Base-by-base conservation (phyloP, 2,888 invertebrate genomes). In the Anthophora plumipes region DNA sequence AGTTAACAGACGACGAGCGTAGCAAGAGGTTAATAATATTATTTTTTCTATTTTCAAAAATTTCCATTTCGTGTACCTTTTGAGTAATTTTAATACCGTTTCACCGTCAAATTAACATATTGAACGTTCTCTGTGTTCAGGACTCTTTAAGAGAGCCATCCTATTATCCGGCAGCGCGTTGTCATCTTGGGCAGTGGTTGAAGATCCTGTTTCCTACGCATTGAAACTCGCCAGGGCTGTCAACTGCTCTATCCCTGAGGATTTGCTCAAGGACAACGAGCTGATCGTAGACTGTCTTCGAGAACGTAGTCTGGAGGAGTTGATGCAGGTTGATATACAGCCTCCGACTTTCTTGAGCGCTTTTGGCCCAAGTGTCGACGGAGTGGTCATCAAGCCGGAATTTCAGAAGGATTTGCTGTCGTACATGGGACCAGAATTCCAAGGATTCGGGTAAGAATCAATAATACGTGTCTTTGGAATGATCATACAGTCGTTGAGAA, bases 311-410 rank as follows among this genome's bases (percentile, higher is more conserved):
- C 94, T 98, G 83, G 96, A 96, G 82, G 96, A 97, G 85, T 94
- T 98, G 48, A 95, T 97, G 93, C 95, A 95, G 50, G 95, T 96
- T 54, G 97, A 97, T 93, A 96, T 97, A 91, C 95, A 96, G 85
- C 96, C 97, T 12, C 97, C 97, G 4, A 97, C 97, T 75, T 97
- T 97, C 93, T 94, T 98, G 71, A 97, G 97, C 84, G 96, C 97
- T 0, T 99, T 98, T 91, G 99, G 98, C 9, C 98, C 98, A 17
- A 98, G 98, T 87, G 97, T 98, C 69, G 98, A 98, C 92, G 98
- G 98, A 69, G 98, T 98, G 84, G 98, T 99, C 81, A 98, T 99
- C 90, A 97, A 97, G 93, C 96, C 97, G 17, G 97, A 97, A 93
- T 97, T 97, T 90, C 96, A 97, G 69, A 97, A 97, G 93, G 96